Evolutionary conservation across 2,888 invertebrate species (phyloP).

Genomic region (Pseudanteris insignis): DNA sequence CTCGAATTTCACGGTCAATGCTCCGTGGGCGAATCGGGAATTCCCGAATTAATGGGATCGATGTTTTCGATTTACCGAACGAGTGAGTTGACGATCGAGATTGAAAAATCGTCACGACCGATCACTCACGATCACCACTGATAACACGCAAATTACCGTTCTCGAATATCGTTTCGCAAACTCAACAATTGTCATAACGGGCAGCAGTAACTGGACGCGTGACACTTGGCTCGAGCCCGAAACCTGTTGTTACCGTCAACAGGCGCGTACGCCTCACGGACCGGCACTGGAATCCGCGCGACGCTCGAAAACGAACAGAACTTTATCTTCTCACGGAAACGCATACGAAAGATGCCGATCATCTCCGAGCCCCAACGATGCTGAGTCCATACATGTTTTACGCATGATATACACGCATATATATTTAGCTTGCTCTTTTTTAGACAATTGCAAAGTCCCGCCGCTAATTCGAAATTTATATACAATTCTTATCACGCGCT

Average conservation of each 20-base stretch:
- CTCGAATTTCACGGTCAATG: too few species aligned
- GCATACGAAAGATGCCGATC: slow-evolving; percentile 43
- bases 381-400: slow-evolving; percentile 34
- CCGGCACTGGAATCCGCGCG: slow-evolving; percentile 48
- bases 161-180: too few species aligned
- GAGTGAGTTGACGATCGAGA: too few species aligned
- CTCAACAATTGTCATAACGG: slow-evolving; percentile 41
- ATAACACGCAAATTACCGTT: slow-evolving; percentile 11
- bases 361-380: slow-evolving; percentile 34
- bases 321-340: slow-evolving; percentile 45
- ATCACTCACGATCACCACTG: slow-evolving; percentile 15
- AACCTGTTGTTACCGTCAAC: slow-evolving; percentile 36
- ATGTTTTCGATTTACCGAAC: too few species aligned
- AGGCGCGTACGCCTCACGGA: slow-evolving; percentile 49
- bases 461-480: slow-evolving; percentile 13
- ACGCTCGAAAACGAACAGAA: slow-evolving; percentile 36
- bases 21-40: too few species aligned
- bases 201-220: slow-evolving; percentile 33
- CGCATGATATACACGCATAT: slow-evolving; percentile 27
- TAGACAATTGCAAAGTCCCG: slow-evolving; percentile 29
- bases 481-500: slow-evolving; percentile 23
- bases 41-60: too few species aligned
- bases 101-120: slow-evolving; percentile 7
- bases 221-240: slow-evolving; percentile 35
- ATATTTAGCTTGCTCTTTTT: slow-evolving; percentile 38